These are phyloP conservation scores for Syrphus vitripennis DNA, from an alignment of 2,888 invertebrate species.

Conservation along the genomic window DNA sequence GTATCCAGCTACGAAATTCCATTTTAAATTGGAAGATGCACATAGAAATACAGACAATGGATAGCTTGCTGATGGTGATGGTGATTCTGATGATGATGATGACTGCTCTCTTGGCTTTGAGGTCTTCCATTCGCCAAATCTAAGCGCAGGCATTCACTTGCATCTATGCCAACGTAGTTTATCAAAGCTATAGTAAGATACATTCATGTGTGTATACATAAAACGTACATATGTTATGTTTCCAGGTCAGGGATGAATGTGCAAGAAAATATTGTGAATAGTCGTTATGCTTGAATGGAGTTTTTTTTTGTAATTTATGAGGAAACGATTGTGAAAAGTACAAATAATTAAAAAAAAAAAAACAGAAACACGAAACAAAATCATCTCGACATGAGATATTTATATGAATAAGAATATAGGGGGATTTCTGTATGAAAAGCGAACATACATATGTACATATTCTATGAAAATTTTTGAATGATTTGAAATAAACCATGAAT, in stretches of 20 bases:
- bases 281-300: conserved; percentile 7
- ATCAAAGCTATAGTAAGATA: neutral
- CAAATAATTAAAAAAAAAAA: neutral
- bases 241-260: conserved; percentile 60
- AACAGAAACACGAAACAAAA: neutral
- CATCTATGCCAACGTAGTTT: neutral
- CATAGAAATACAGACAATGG: neutral
- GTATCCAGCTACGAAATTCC: neutral
- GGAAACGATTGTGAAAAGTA: conserved; percentile 7
- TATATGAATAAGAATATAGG: neutral
- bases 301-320: conserved; percentile 25
- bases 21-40: neutral
- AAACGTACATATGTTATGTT: too few species aligned
- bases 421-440: neutral
- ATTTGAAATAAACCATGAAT: neutral
- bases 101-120: neutral
- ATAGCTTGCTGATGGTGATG: neutral
- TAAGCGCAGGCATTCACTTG: neutral
- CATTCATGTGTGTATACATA: too few species aligned
- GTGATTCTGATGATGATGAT: neutral
- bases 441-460: too few species aligned
- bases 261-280: conserved; percentile 11
- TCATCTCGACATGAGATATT: neutral
- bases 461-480: neutral
- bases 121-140: neutral